Evolutionary conservation across 2,113 vertebrate genomes (phyloP).

Genomic region (Corythaixoides concolor): DNA sequence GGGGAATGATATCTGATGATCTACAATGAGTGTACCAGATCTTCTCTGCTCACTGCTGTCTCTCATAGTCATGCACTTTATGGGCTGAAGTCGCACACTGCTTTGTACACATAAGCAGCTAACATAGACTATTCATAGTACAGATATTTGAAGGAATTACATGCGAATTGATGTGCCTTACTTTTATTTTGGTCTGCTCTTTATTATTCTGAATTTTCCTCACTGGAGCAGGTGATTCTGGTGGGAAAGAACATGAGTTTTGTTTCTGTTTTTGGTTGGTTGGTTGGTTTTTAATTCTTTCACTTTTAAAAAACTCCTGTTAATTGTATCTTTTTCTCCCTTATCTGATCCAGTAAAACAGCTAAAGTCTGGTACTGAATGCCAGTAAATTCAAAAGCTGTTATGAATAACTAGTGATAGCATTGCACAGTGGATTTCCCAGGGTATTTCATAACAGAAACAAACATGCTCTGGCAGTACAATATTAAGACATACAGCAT

Average conservation of each 20-base stretch:
- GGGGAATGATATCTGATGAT: not conserved
- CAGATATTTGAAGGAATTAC: not conserved
- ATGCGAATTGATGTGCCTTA: not conserved
- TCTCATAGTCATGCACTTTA: not conserved
- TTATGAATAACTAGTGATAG: not conserved
- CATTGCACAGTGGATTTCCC: conserved; percentile 26
- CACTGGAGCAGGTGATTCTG: not conserved
- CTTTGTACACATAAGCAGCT: not conserved
- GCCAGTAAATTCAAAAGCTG: not conserved
- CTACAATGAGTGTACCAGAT: not conserved
- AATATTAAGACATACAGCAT: conserved; percentile 43
- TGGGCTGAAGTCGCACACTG: not conserved
- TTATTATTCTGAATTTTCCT: not conserved
- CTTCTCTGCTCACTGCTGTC: not conserved
- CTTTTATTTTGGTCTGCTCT: not conserved
- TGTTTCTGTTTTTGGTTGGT: too few species aligned
- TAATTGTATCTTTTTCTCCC: not conserved
- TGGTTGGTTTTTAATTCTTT: not conserved
- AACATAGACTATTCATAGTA: not conserved
- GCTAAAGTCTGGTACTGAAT: not conserved
- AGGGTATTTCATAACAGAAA: conserved; percentile 35
- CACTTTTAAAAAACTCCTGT: not conserved
- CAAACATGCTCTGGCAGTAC: conserved; percentile 23
- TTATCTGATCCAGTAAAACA: not conserved
- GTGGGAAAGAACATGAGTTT: not conserved